phyloP scores from a whole-genome alignment of 2,888 invertebrate species.

The Capitulum mitella region DNA sequence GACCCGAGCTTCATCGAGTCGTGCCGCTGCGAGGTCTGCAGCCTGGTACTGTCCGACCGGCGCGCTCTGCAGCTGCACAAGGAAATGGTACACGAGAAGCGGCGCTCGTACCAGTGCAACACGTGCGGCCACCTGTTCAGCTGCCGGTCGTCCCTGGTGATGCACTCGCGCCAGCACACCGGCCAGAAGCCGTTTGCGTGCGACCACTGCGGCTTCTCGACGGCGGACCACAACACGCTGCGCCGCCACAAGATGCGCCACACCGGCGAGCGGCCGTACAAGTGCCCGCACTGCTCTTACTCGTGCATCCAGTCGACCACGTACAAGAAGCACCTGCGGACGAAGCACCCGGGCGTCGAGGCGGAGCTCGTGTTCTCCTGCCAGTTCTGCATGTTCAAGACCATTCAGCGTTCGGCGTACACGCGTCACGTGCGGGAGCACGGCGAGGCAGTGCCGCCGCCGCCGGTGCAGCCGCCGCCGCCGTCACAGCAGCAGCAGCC shows the following conservation, averaged over 20 bases:
- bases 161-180: constrained; percentile 49
- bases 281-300: constrained; percentile 70
- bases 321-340: constrained; percentile 67
- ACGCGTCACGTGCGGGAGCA: neutral
- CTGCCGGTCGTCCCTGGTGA: constrained; percentile 5
- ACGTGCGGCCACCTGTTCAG: neutral
- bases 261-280: constrained; percentile 64
- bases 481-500: neutral
- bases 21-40: constrained; percentile 60
- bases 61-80: constrained; percentile 58
- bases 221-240: constrained; percentile 72
- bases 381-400: constrained; percentile 34
- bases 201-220: constrained; percentile 60
- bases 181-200: constrained; percentile 73
- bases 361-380: constrained; percentile 34
- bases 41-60: constrained; percentile 58
- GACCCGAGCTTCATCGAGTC: constrained; percentile 47
- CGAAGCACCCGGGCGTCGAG: constrained; percentile 59
- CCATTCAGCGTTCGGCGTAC: constrained; percentile 30
- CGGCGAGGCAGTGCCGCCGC: neutral
- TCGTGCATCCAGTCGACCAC: constrained; percentile 71
- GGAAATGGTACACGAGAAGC: constrained; percentile 25
- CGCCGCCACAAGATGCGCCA: constrained; percentile 70
- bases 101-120: neutral
- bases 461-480: neutral